These are phyloP conservation scores for Eulemur rubriventer DNA, from an alignment of 2,797 vertebrate species.

Conservation along the genomic window DNA sequence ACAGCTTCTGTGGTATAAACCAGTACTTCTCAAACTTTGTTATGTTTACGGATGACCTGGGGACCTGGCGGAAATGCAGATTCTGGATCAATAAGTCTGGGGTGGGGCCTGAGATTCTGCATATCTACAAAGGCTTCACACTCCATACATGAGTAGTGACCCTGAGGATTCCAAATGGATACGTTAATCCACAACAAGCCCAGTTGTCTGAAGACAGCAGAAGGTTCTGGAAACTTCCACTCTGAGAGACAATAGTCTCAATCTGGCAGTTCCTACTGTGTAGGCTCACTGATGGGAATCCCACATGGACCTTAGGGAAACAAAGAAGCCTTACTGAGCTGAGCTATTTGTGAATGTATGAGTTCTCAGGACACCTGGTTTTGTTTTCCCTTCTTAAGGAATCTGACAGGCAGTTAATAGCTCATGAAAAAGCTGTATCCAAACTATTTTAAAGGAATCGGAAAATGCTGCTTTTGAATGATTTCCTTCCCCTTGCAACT, in stretches of 20 bases:
- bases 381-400: conserved; percentile 69
- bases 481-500: conserved; percentile 61
- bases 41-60: neutral
- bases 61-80: neutral
- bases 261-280: neutral
- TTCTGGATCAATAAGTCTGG: neutral
- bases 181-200: neutral
- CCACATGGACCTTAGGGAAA: neutral
- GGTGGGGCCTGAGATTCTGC: neutral
- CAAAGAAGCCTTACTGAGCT: neutral
- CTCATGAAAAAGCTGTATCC: conserved; percentile 59
- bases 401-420: conserved; percentile 64
- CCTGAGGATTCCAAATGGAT: neutral
- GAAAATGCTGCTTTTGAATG: conserved; percentile 69
- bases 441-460: conserved; percentile 53
- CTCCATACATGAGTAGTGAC: neutral
- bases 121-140: neutral
- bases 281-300: neutral
- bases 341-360: conserved; percentile 29
- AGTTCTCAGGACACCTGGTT: conserved; percentile 70
- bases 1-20: neutral
- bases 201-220: neutral
- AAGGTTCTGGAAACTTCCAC: neutral
- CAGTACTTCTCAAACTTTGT: neutral
- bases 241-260: neutral